A percentile compares a stretch with the other conserved stretches of the same genome.
phyloP scores from a whole-genome alignment of 2,888 invertebrate species.

The Hoplodrina ambigua region DNA sequence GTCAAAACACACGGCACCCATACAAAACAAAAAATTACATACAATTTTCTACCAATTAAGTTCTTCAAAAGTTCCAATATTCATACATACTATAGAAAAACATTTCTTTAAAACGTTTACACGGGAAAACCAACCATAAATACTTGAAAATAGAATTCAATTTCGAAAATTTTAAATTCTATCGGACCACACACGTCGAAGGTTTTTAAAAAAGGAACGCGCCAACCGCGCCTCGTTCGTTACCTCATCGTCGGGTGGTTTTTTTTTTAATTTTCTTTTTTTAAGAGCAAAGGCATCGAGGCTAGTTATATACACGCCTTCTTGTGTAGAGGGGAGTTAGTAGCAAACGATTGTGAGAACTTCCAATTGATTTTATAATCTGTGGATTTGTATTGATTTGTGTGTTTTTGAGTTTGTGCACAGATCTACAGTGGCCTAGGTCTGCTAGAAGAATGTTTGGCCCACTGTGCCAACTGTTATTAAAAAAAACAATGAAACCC shows the following conservation, averaged over 20 bases:
- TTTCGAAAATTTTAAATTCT: slow-evolving; percentile 13
- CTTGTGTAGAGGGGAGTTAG: slow-evolving; percentile 64
- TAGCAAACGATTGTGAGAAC: slow-evolving; percentile 64
- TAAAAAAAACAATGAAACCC: not conserved
- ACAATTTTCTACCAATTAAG: slow-evolving; percentile 81
- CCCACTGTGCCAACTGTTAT: too few species aligned
- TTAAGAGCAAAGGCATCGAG: slow-evolving; percentile 79
- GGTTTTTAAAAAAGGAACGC: slow-evolving; percentile 89
- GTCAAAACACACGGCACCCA: slow-evolving; percentile 65
- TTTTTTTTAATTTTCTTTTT: slow-evolving; percentile 80
- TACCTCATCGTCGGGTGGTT: slow-evolving; percentile 87
- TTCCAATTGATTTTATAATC: slow-evolving; percentile 58
- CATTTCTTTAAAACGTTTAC: slow-evolving; percentile 36
- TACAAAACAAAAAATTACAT: slow-evolving; percentile 69
- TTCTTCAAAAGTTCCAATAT: slow-evolving; percentile 62
- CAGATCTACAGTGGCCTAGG: too few species aligned
- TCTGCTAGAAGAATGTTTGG: not conserved
- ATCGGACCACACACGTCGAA: slow-evolving; percentile 88
- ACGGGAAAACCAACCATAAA: slow-evolving; percentile 23
- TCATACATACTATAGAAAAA: slow-evolving; percentile 55
- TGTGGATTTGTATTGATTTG: slow-evolving; percentile 35
- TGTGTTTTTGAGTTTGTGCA: not conserved
- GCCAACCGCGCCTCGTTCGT: slow-evolving; percentile 89
- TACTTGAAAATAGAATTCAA: rapidly evolving
- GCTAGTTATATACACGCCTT: slow-evolving; percentile 86